Evolutionary conservation across 2,888 invertebrate genomes (phyloP), one percentile per base, ranked within the genome.

Genomic region (Ganaspis brasiliensis): DNA sequence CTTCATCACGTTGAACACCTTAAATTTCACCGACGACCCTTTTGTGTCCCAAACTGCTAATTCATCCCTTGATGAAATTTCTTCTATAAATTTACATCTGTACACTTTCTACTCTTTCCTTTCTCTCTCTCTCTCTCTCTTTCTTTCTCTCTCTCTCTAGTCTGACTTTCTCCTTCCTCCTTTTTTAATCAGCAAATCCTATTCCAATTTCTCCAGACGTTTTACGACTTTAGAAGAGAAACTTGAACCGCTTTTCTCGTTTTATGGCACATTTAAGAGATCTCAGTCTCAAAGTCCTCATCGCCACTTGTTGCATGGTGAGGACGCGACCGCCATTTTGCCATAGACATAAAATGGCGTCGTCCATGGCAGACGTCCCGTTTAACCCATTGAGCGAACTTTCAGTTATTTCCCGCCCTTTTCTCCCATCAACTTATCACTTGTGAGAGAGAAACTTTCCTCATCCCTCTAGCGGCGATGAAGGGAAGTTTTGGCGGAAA

Each of bases 1-100:
- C 87, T 89, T 91, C 89, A 91, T 90, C 81, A 87, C 88, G 83
- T 85, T 79, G 77, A 56, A 77, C 77, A 73, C 81, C 40, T 24
- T 67, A 63, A 63, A 63, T 63, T 10, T 21, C 37, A 21, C 19
- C 16, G 10, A 35, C 63, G 12, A 24, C 10, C 40, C 63, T 63
- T 40, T 40, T n/a, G 12, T 24, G 10, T 35, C 26, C 26, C 8
- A 57, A 9, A 26, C 26, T n/a, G 26, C n/a, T 57, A 57, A 57
- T 57, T 57, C n/a, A 57, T 31, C 31, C 9, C 26, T 26, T 31
- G n/a, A 31, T 57, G 8, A 57, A 57, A 26, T 21, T 31, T 26
- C 26, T 57, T 57, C 57, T 57, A 24, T 26, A 57, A 26, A 57
- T 57, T 57, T 57, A n/a, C n/a, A n/a, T 31, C 31, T 57, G 14